Evolutionary conservation across 64 coral and sea anemone species (phyloP), one percentile per base, ranked within the genome.

Genomic region (Montipora efflorescens): DNA sequence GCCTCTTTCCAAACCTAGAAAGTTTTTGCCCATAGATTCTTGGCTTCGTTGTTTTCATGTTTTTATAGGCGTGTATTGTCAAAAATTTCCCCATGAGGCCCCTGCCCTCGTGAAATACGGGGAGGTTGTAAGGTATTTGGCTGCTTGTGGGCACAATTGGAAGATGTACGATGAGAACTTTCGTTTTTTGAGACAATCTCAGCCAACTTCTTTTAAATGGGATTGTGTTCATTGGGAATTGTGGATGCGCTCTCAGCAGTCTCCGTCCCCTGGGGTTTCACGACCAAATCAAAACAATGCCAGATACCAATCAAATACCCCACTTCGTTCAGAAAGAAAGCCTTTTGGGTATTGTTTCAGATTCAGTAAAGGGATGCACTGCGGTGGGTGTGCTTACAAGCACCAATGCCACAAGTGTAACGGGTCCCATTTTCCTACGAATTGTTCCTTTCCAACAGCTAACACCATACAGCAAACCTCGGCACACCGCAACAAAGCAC

Each of bases 31-130:
- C 10, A 87, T 87, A 25, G 73, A 77, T 18, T 52, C 9, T 7
- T 75, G 87, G 50, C 70, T 89, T 25, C n/a, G 19, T 52, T 47
- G 48, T 59, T 89, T 89, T 76, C 51, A 51, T 7, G 57, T 89
- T 22, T 89, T 89, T 78, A 73, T 89, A 19, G 89, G 89, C 2
- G 58, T 90, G 11, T 90, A 90, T 67, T 66, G 21, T 49, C 8
- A 12, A 58, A 80, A 81, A 71, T 81, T 79, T 5, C 75, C 75
- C 22, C 43, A 28, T 79, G 75, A 90, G 88, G 75, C 74, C 48
- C 75, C 88, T 45, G 51, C 73, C 45, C 52, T 90, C 8, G 69
- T 90, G 89, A 90, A 90, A 81, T 90, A 90, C 49, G 89, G 76
- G 59, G 75, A 79, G 22, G 46, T 90, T 49, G 53, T 90, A 11